phyloP scores from a whole-genome alignment of 2,888 invertebrate genomes.

The Cantharis flavilabris region DNA sequence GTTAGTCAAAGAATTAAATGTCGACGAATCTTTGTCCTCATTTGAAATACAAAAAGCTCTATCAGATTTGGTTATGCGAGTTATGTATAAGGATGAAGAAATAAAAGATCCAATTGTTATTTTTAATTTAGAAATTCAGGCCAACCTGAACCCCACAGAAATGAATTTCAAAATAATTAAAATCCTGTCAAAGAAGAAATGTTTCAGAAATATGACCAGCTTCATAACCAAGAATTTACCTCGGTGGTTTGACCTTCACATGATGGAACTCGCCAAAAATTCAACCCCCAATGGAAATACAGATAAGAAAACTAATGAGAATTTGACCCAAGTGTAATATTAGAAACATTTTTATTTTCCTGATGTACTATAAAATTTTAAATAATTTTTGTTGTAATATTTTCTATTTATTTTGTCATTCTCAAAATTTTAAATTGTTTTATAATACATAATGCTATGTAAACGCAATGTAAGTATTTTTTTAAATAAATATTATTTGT shows the following conservation, averaged over 20 bases:
- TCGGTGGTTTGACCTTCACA: constrained; percentile 41
- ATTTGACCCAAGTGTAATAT: neutral
- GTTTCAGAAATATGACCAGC: constrained; percentile 43
- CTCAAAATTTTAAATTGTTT: neutral
- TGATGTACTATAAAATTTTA: neutral
- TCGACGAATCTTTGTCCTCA: constrained; percentile 38
- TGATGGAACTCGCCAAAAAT: constrained; percentile 33
- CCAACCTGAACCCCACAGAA: constrained; percentile 40
- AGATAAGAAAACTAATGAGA: neutral
- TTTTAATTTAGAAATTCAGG: constrained; percentile 45
- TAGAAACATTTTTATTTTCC: neutral
- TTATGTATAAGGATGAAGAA: constrained; percentile 32
- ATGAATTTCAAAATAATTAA: constrained; percentile 43
- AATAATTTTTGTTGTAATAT: neutral
- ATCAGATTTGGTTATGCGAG: constrained; percentile 45
- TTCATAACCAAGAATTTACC: constrained; percentile 46
- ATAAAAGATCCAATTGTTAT: constrained; percentile 40
- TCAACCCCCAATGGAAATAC: neutral
- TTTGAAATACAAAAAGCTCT: constrained; percentile 51
- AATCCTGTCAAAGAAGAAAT: constrained; percentile 40
- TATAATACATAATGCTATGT: neutral
- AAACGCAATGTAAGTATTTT: neutral
- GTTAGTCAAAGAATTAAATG: constrained; percentile 35
- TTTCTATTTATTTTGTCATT: neutral
- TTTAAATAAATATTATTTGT: neutral